phyloP scores from a whole-genome alignment of 2,113 vertebrate genomes.

The Azemiops feae region DNA sequence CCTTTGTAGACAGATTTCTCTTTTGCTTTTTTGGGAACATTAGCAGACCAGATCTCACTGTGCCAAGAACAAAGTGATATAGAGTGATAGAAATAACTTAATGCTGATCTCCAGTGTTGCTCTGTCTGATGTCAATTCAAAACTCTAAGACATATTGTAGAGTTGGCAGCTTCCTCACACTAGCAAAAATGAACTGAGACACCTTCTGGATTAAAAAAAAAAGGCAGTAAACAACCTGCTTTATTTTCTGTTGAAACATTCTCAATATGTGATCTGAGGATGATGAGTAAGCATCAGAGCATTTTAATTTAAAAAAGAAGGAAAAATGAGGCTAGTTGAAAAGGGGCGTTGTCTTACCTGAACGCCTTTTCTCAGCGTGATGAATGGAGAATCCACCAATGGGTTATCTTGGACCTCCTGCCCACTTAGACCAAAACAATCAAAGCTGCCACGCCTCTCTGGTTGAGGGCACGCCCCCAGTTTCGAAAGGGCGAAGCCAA shows the following conservation, averaged over 20 bases:
- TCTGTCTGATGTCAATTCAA: constrained; percentile 35
- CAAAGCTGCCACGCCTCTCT: no score
- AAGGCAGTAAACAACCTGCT: constrained; percentile 37
- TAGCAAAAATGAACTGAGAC: constrained; percentile 38
- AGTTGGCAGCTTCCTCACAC: constrained; percentile 45
- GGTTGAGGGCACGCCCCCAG: no score
- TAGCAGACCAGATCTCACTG: not conserved
- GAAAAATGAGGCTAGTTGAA: not conserved
- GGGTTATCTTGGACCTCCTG: no score
- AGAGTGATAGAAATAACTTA: constrained; percentile 13
- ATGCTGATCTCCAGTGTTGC: constrained; percentile 14
- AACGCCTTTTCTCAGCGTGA: no score
- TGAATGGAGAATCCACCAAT: no score
- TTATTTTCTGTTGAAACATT: constrained; percentile 35
- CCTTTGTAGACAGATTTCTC: not conserved
- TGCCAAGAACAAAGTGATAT: constrained; percentile 37
- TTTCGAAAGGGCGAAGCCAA: no score
- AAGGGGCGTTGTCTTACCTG: no score
- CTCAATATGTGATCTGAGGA: constrained; percentile 29
- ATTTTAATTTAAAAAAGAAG: not conserved
- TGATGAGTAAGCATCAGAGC: not conserved
- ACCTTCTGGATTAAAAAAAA: not conserved
- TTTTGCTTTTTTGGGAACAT: not conserved
- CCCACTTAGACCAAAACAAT: no score
- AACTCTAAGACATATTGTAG: constrained; percentile 41